Evolutionary conservation across 2,797 vertebrate species (phyloP), one percentile per base, ranked within the genome.

Genomic region (Pempheris klunzingeri): DNA sequence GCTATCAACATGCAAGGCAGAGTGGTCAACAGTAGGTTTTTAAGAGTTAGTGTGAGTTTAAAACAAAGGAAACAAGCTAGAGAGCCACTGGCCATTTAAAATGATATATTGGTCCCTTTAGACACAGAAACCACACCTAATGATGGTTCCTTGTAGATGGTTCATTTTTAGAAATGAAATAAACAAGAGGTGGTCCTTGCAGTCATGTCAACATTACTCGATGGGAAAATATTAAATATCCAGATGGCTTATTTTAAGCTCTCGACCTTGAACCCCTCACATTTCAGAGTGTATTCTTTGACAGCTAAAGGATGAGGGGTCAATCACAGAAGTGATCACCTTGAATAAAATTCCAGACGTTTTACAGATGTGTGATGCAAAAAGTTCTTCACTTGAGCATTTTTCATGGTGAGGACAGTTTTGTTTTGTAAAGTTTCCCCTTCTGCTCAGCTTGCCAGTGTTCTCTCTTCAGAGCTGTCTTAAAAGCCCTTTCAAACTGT

Each of bases 371-470:
- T 57, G 4, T 34, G 17, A 46, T 67, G 20, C 30, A 7, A 47
- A 49, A 69, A 20, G 10, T 50, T 36, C n/a, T n/a, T n/a, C n/a
- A n/a, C n/a, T n/a, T n/a, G n/a, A 30, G 24, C 14, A 11, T 57
- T 78, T 74, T 17, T 22, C 14, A 34, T 11, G 15, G 32, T 59
- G 10, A 24, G n/a, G n/a, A n/a, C n/a, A n/a, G n/a, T 49, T 58
- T 58, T 67, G 52, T 63, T 59, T 32, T 15, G 24, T 55, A 14
- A 78, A 20, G 39, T 53, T 70, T 69, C 20, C 7, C 22, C 72
- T 49, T 69, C 22, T 28, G 10, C 39, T 74, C 43, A 41, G 44
- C 41, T 61, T 60, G 22, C 17, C 46, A 36, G 38, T 11, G 3
- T 43, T 73, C 17, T 59, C 59, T 49, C 26, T 38, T 52, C n/a